phyloP scores from a whole-genome alignment of 2,113 vertebrate genomes.

The Periophthalmodon schlosseri region DNA sequence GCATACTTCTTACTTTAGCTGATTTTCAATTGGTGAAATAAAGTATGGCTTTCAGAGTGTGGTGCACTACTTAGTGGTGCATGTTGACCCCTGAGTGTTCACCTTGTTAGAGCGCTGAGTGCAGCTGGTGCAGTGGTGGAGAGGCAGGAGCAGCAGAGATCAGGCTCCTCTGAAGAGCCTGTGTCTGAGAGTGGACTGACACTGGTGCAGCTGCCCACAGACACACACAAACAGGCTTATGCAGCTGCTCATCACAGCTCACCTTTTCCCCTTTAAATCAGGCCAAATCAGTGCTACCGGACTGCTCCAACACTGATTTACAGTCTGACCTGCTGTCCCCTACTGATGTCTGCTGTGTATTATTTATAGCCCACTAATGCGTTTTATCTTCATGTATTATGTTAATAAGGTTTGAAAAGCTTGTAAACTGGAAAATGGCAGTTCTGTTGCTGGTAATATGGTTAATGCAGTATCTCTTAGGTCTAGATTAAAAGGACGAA shows the following conservation, averaged over 20 bases:
- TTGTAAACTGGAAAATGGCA: neutral
- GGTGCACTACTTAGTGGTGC: conserved; percentile 42
- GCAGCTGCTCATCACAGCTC: conserved; percentile 72
- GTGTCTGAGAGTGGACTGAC: conserved; percentile 66
- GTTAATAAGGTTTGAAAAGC: neutral
- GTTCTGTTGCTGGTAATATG: neutral
- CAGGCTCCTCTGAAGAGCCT: conserved; percentile 74
- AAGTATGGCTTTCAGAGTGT: conserved; percentile 37
- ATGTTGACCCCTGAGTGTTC: conserved; percentile 66
- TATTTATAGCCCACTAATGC: conserved; percentile 12
- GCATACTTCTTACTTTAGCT: conserved; percentile 8
- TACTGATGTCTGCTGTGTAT: neutral
- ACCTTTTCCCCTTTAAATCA: conserved; percentile 55
- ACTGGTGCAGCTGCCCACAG: conserved; percentile 68
- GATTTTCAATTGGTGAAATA: conserved; percentile 43
- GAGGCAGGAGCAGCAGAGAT: conserved; percentile 67
- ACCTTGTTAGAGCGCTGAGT: conserved; percentile 74
- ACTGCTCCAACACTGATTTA: conserved; percentile 13
- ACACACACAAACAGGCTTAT: conserved; percentile 57
- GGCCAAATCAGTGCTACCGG: conserved; percentile 25
- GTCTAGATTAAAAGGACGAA: conserved; percentile 37
- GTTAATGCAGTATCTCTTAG: neutral
- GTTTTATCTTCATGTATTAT: conserved; percentile 6
- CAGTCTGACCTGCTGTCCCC: conserved; percentile 17
- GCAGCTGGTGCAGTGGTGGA: conserved; percentile 72